Evolutionary conservation across 2,797 vertebrate genomes (phyloP).

Genomic region (Acanthurus tractus): DNA sequence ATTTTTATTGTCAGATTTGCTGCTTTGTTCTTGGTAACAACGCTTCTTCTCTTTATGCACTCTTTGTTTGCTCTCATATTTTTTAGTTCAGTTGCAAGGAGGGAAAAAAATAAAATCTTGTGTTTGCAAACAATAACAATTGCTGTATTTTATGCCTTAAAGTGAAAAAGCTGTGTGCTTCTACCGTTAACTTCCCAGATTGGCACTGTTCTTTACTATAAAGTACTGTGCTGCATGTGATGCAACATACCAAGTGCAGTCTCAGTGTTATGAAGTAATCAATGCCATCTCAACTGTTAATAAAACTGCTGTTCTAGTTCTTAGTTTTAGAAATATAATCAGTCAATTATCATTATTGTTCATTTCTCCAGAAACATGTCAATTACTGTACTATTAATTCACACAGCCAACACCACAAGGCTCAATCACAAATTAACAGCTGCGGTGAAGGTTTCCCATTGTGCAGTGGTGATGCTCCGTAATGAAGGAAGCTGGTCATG

Average conservation of each 20-base stretch:
- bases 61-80: no score
- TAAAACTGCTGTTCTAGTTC: neutral
- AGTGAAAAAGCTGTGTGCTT: neutral
- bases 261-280: conserved; percentile 32
- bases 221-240: conserved; percentile 1
- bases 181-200: neutral
- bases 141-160: no score
- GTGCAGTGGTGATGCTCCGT: conserved; percentile 27
- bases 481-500: conserved; percentile 51
- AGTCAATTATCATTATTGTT: conserved; percentile 1
- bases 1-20: no score
- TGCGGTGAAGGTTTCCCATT: conserved; percentile 19
- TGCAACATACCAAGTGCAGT: conserved; percentile 5
- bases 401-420: conserved; percentile 25
- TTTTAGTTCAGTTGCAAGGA: no score
- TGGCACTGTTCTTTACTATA: neutral
- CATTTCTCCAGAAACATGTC: neutral
- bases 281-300: conserved; percentile 19
- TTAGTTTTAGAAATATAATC: neutral
- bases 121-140: no score
- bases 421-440: conserved; percentile 25
- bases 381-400: conserved; percentile 37
- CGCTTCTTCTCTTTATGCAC: no score
- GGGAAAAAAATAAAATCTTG: no score
- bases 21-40: no score